A percentile compares a stretch with the other conserved stretches of the same genome.
phyloP scores from a whole-genome alignment of 1,140 invertebrate genomes.

The Orchesella cincta region DNA sequence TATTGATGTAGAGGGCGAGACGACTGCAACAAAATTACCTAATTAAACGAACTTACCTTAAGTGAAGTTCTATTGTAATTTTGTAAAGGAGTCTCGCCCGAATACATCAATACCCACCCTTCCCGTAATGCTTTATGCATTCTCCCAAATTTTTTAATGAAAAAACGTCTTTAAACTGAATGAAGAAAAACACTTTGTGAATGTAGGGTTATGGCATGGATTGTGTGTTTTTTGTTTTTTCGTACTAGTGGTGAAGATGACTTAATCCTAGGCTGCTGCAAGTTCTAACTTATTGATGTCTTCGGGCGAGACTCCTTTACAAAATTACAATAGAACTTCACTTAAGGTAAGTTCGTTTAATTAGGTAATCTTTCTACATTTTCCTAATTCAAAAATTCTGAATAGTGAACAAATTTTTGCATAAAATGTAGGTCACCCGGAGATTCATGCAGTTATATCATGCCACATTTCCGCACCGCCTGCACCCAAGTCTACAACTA shows the following conservation, averaged over 20 bases:
- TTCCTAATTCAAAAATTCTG: no score
- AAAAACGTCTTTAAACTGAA: background rate
- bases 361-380: background rate
- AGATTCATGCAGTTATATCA: slow-evolving; percentile 74
- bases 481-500: slow-evolving; percentile 84
- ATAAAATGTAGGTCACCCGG: slow-evolving; percentile 74
- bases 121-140: background rate
- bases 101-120: background rate
- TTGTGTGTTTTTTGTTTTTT: background rate
- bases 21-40: background rate
- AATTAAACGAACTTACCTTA: slow-evolving; percentile 26
- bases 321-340: slow-evolving; percentile 24
- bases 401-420: no score
- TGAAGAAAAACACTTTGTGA: background rate
- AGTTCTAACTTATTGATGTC: background rate
- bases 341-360: slow-evolving; percentile 27
- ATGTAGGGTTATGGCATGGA: background rate
- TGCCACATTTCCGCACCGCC: slow-evolving; percentile 76
- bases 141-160: background rate
- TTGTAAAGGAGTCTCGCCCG: slow-evolving; percentile 8
- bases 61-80: slow-evolving; percentile 23
- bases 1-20: slow-evolving; percentile 19
- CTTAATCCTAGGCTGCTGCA: background rate
- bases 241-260: background rate
- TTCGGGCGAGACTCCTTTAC: background rate